Conservation (phyloP, 2,797 vertebrate genomes). For the Enteromius argenteus region DNA sequence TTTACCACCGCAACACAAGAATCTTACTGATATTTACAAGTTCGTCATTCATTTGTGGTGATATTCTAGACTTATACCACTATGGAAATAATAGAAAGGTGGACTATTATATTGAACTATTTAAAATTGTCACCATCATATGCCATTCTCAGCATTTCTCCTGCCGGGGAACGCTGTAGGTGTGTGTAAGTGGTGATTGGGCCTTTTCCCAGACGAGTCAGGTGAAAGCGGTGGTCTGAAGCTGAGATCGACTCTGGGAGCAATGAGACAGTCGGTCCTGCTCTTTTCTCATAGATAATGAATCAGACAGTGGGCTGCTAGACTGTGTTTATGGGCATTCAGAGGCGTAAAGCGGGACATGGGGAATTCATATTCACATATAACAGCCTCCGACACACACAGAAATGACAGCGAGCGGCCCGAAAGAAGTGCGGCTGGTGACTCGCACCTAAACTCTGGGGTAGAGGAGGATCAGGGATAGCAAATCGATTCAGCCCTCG, state of each 20-base stretch:
- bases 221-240: conserved; percentile 35
- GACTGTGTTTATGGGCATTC: conserved; percentile 68
- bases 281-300: conserved; percentile 66
- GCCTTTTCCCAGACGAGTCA: conserved; percentile 9
- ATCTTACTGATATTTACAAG: not conserved
- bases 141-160: not conserved
- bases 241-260: conserved; percentile 36
- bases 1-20: not conserved
- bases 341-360: conserved; percentile 57
- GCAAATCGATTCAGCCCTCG: conserved; percentile 56
- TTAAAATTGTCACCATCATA: not conserved
- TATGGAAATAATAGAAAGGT: conserved; percentile 4
- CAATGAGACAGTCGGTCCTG: conserved; percentile 40
- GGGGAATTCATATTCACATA: conserved; percentile 66
- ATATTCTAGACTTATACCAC: not conserved
- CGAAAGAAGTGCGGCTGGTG: conserved; percentile 54
- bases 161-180: not conserved
- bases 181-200: conserved; percentile 11
- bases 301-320: conserved; percentile 72
- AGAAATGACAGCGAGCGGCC: conserved; percentile 73
- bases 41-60: not conserved
- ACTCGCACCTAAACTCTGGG: conserved; percentile 46
- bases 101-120: not conserved
- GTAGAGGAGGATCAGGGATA: conserved; percentile 46
- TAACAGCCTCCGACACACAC: conserved; percentile 72